Base-by-base conservation (phyloP, 2,888 invertebrate genomes). In the Cryptops parisi region DNA sequence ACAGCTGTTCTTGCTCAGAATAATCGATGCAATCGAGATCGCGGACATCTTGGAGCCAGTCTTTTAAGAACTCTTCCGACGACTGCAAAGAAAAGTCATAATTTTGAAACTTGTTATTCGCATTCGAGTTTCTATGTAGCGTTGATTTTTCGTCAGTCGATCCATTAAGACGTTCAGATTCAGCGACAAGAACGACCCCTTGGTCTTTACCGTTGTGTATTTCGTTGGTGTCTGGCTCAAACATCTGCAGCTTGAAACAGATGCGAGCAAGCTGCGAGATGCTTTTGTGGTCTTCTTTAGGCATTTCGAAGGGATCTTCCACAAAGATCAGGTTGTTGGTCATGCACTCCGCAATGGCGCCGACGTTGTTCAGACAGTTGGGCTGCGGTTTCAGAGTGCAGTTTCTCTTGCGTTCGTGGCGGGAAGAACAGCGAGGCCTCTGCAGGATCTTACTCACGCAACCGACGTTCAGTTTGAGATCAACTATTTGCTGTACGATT, bases 281-380 rank as follows among this genome's bases (percentile, higher is more conserved):
- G 15, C 22, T 17, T 5, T 23, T 25, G 5, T 46, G 46, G 25
- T 46, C 46, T 5, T 1, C 5, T n/a, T 12, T 24, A 5, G 19
- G 15, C 22, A 46, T 46, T 23, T 22, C 46, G n/a, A 46, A 46
- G 24, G 46, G 46, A 23, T 46, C 46, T 25, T 46, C 25, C 15
- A 23, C 1, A 22, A 24, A 46, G 25, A 46, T 25, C 22, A 46
- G 6, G 15, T 33, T 33, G 15, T 33, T 33, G 9, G 15, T 15
- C 15, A 33, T 33, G 15, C 6, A 33, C 9, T 33, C 33, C 15
- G 33, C 6, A 33, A 33, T 33, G 15, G 6, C 9, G 6, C 15
- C 33, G 15, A 33, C 15, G 33, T 15, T 33, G 15, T 33, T 33
- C 6, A n/a, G n/a, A n/a, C n/a, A n/a, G n/a, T n/a, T n/a, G n/a